Percentiles rank a stretch among this genome's conserved stretches.
Conservation (phyloP, 2,888 invertebrate genomes). For the Bimastos eiseni region DNA sequence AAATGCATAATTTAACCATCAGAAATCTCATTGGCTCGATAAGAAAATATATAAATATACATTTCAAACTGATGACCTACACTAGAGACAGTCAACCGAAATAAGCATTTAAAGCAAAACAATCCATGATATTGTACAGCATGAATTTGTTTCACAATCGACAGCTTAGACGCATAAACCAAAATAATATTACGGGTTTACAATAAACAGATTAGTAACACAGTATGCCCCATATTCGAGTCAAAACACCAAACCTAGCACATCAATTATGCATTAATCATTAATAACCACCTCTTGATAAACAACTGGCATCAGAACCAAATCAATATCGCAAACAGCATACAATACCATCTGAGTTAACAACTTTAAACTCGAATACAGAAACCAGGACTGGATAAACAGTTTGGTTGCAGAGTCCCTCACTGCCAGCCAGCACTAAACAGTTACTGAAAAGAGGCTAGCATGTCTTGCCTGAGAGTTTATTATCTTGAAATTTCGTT, state of each 20-base stretch:
- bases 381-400: neutral
- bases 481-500: neutral
- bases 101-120: neutral
- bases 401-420: neutral
- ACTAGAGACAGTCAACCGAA: neutral
- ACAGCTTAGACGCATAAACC: neutral
- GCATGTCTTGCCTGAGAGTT: neutral
- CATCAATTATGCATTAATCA: neutral
- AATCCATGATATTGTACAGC: neutral
- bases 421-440: neutral
- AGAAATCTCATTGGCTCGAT: neutral
- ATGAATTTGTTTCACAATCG: neutral
- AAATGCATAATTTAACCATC: neutral
- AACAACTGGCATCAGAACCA: neutral
- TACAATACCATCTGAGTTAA: neutral
- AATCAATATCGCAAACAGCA: neutral
- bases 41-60: conserved; percentile 3
- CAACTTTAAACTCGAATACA: neutral
- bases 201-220: neutral
- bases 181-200: neutral
- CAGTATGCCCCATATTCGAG: neutral
- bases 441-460: neutral
- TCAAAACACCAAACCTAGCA: neutral
- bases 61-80: neutral
- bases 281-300: no score